Evolutionary conservation across 2,113 vertebrate genomes (phyloP).

Genomic region (Larimichthys crocea): DNA sequence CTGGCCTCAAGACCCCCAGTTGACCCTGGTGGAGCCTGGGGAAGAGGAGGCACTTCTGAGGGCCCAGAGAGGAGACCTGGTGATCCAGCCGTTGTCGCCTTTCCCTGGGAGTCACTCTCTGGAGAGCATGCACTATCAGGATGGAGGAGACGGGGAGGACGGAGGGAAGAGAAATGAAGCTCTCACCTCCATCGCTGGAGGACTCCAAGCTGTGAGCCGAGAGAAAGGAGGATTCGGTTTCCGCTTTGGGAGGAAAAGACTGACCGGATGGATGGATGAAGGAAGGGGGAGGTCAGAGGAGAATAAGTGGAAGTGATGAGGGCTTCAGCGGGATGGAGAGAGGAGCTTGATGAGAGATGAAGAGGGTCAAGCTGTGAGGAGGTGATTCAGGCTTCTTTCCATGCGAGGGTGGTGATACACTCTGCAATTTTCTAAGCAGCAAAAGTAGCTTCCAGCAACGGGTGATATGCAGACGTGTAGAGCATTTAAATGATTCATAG

Average conservation of each 20-base stretch:
- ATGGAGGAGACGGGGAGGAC: constrained; percentile 52
- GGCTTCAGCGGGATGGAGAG: neutral
- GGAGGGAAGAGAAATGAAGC: constrained; percentile 73
- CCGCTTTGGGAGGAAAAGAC: constrained; percentile 82
- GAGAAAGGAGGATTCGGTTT: constrained; percentile 85
- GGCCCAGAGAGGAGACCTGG: constrained; percentile 57
- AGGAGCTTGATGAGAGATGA: neutral
- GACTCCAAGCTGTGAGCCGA: constrained; percentile 81
- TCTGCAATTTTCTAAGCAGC: neutral
- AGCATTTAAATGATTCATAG: neutral
- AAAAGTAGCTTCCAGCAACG: neutral
- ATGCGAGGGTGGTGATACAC: neutral
- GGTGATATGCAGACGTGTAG: neutral
- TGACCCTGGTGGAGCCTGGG: neutral
- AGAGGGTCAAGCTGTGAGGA: neutral
- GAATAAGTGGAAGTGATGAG: neutral
- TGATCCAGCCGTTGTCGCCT: constrained; percentile 1
- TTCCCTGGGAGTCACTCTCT: constrained; percentile 41
- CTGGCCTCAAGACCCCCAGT: constrained; percentile 4
- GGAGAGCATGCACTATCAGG: constrained; percentile 53
- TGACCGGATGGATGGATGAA: neutral
- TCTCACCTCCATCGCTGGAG: constrained; percentile 79
- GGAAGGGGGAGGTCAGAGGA: constrained; percentile 1
- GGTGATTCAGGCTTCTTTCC: neutral
- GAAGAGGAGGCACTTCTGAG: constrained; percentile 38